Evolutionary conservation across 2,113 vertebrate genomes (phyloP), one percentile per base, ranked within the genome.

Genomic region (Cettia cetti): DNA sequence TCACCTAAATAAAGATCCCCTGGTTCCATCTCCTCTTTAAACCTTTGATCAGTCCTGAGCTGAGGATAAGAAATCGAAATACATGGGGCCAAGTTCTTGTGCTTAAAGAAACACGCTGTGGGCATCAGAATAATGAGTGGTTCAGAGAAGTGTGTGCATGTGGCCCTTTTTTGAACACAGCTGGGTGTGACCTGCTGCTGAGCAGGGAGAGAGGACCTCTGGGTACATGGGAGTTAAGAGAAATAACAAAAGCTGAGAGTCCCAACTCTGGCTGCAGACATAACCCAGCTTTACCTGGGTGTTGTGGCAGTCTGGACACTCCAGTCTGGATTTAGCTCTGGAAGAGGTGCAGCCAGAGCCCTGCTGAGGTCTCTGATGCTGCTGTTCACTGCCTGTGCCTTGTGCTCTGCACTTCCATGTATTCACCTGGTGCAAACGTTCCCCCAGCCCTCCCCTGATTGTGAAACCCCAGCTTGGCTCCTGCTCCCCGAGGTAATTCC

Each of bases 141-240:
- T 40, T 42, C 26, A 47, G 42, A 2, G 15, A 30, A 9, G 2
- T 18, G 28, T 35, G 68, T 47, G 47, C 24, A 13, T 0, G 0
- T 18, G 39, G 30, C 28, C 39, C 31, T 45, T 9, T 22, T 66
- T 47, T 10, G 39, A 42, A 10, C 31, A 39, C 47, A 53, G 3
- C 19, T 30, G 40, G 2, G 7, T 30, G 47, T 49, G 63, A 65
- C 19, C 57, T 39, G 39, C 40, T 90, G 78, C 57, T 81, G 80
- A 33, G 35, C 39, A 37, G 66, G 52, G 8, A 44, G 13, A 17
- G 22, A 31, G 42, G 19, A 35, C 11, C 44, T 49, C 1, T 15
- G 15, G 12, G 19, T 56, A 26, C 1, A 2, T 57, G 44, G 17
- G 26, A 33, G 19, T 15, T 13, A 31, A 49, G 49, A 33, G 40